Evolutionary conservation across 2,113 vertebrate genomes (phyloP), one percentile per base, ranked within the genome.

Genomic region (Mystacornis crossleyi): DNA sequence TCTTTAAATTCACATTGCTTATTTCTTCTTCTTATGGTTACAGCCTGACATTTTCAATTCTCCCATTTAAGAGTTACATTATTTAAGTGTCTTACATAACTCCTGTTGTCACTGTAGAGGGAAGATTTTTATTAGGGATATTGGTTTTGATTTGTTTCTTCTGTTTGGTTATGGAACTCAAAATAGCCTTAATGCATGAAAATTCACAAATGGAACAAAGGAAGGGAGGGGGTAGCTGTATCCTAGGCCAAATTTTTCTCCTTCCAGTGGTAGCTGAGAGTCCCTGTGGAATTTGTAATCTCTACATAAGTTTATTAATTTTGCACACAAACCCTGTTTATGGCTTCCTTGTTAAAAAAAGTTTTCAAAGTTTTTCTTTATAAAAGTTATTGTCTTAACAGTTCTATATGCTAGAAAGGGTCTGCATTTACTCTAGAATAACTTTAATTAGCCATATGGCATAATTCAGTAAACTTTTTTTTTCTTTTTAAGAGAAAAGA

Each of bases 361-460:
- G 14, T 65, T 89, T 85, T 45, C 9, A 33, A 48, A 31, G 8
- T 16, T 64, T 64, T 61, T 45, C n/a, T 40, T 53, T 65, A 20
- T 18, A 29, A 7, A 75, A 95, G 33, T 61, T 88, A 9, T 73
- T 92, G 8, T 55, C 47, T 83, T 78, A 47, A 62, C 9, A 28
- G 13, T 67, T 91, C 10, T 71, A 33, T 50, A 40, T 78, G 28
- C 24, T 89, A 18, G 36, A 33, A 83, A 51, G 8, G 5, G 36
- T 55, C 65, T 78, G 31, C 74, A 34, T 91, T 91, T 92, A 81
- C 64, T 60, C 48, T 48, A 55, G 16, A 86, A 81, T 31, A 81
- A 47, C 62, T 91, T 89, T 64, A 94, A 84, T 92, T 84, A 91
- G n/a, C 48, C 83, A 91, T 65, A 81, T 81, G 77, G 80, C 24